These are phyloP conservation scores for Dasypolia templi DNA, from an alignment of 2,888 invertebrate genomes.

Conservation along the genomic window DNA sequence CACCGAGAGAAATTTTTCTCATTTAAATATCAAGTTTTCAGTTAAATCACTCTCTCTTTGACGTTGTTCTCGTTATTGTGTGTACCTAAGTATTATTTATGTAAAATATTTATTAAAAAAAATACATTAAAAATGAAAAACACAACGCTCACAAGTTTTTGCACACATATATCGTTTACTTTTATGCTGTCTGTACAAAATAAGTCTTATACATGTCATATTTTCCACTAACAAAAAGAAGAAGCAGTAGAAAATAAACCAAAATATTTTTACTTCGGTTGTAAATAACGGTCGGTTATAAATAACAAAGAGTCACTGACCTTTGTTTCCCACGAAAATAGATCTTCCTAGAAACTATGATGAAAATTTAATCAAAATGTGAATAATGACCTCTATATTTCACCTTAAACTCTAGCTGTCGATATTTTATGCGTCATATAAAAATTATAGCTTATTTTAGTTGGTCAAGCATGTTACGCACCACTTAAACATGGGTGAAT, in stretches of 20 bases:
- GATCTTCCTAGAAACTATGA: slow-evolving; percentile 17
- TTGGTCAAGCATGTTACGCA: too few relatives aligned
- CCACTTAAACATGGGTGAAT: too few relatives aligned
- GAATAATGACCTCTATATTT: slow-evolving; percentile 36
- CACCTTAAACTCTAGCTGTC: slow-evolving; percentile 44
- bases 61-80: not conserved
- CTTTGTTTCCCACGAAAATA: slow-evolving; percentile 34
- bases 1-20: too few relatives aligned
- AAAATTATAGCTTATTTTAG: slow-evolving; percentile 35
- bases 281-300: slow-evolving; percentile 24
- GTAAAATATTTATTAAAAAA: too few relatives aligned
- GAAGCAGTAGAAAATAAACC: not conserved
- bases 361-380: slow-evolving; percentile 27
- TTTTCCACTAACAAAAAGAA: slow-evolving; percentile 4
- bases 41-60: not conserved
- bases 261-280: slow-evolving; percentile 34
- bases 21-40: not conserved
- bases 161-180: not conserved
- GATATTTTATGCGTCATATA: slow-evolving; percentile 33
- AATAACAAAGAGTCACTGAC: slow-evolving; percentile 33
- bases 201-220: slow-evolving; percentile 21
- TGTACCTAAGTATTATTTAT: too few relatives aligned
- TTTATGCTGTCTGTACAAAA: slow-evolving; percentile 22
- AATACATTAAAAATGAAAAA: too few relatives aligned
- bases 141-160: not conserved